Conservation (phyloP, 1,140 invertebrate species). For the Globodera rostochiensis region DNA sequence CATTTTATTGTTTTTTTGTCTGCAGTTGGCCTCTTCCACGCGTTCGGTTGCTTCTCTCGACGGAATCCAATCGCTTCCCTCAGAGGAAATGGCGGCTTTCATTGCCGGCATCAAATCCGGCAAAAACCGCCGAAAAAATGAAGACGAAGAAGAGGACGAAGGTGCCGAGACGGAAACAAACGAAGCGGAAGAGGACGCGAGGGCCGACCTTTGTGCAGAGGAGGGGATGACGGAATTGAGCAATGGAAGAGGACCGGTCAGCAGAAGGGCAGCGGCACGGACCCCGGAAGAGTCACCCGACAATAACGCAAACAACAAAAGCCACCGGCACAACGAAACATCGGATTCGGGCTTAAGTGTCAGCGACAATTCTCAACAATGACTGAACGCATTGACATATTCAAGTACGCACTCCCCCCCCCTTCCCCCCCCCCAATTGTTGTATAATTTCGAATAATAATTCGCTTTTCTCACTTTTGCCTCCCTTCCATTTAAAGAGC, state of each 20-base stretch:
- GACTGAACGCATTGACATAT: background rate
- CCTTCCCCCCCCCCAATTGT: constrained; percentile 5
- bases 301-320: background rate
- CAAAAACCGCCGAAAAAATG: constrained; percentile 23
- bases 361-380: constrained; percentile 9
- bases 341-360: constrained; percentile 30
- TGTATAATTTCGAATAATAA: background rate
- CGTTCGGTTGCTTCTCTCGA: constrained; percentile 41
- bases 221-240: background rate
- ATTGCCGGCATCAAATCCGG: constrained; percentile 53
- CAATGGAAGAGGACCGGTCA: background rate
- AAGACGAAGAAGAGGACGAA: constrained; percentile 23
- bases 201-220: background rate
- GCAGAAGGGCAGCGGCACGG: constrained; percentile 4
- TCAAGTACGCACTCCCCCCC: background rate
- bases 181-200: constrained; percentile 8
- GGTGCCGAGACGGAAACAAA: constrained; percentile 16
- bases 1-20: constrained; percentile 13
- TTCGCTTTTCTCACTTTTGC: background rate
- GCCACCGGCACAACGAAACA: constrained; percentile 14
- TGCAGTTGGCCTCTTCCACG: constrained; percentile 50
- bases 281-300: background rate
- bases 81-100: constrained; percentile 63
- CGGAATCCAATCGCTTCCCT: constrained; percentile 53
- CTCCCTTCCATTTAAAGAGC: no score